Evolutionary conservation across 2,113 vertebrate species (phyloP).

Genomic region (Taxidea taxus): DNA sequence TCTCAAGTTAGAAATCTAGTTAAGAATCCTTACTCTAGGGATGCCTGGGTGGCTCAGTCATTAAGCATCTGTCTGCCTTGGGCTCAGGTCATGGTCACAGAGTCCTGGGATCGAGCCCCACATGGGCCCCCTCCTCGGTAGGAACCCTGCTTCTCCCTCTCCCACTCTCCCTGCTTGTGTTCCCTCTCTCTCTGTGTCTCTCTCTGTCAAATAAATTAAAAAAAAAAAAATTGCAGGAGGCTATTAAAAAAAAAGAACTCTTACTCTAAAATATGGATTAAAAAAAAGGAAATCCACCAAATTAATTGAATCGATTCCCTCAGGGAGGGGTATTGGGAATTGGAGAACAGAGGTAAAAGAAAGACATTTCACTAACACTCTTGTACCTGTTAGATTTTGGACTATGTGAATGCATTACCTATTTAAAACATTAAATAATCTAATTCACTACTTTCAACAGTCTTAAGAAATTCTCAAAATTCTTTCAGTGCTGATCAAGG

Average conservation of each 20-base stretch:
- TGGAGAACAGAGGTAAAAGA: not conserved
- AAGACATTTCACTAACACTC: not conserved
- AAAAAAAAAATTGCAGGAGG: no score
- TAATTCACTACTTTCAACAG: not conserved
- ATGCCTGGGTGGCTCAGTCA: no score
- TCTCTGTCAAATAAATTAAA: no score
- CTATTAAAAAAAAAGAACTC: no score
- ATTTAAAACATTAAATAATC: constrained; percentile 23
- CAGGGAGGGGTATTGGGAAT: not conserved
- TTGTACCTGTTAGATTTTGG: not conserved
- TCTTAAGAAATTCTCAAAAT: not conserved
- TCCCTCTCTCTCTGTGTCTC: no score
- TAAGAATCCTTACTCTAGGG: not conserved
- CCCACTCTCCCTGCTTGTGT: no score
- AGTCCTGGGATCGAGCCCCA: no score
- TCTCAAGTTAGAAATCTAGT: not conserved
- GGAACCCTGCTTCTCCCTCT: no score
- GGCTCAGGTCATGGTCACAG: no score
- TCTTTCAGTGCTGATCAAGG: not conserved
- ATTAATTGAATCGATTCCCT: not conserved
- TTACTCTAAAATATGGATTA: not conserved
- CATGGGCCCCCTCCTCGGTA: no score
- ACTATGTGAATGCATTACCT: not conserved
- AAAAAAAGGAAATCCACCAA: not conserved
- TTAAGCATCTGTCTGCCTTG: no score